Evolutionary conservation across 2,888 invertebrate genomes (phyloP), one percentile per base, ranked within the genome.

Genomic region (Torymus auratus): DNA sequence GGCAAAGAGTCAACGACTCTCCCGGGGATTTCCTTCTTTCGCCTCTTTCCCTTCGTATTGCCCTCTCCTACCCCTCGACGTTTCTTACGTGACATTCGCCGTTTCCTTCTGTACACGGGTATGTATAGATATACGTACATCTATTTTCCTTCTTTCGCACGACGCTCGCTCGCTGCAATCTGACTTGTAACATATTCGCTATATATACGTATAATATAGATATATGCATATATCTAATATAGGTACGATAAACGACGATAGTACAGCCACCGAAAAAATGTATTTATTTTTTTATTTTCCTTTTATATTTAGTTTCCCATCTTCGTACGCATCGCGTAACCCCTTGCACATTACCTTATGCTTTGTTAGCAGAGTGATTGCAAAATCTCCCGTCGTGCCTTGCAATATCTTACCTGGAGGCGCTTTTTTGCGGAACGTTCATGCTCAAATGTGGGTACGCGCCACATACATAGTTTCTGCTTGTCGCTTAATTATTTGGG

Each of bases 241-340:
- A 88, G 87, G 86, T 88, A 88, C 86, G 86, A 86, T 85, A 87
- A 87, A 88, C 87, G 86, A 86, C 86, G 85, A 88, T 86, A 88
- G 84, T 86, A 87, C 86, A 85, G 85, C 85, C 87, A 88, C 85
- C 84, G 85, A 86, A 83, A 83, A 78, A 76, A 85, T 80, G 80
- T 83, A 79, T 81, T 71, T 65, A 68, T 81, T 82, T 73, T 62
- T 67, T 70, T 17, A 60, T 68, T 71, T 52, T 64, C 20, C 11
- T 28, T 76, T 28, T 61, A 20, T 75, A 50, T 80, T 80, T 80
- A 41, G 41, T 60, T 67, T 75, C 50, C 71, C 79, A 70, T 78
- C 80, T 83, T 79, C 7, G 7, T 82, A 61, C 15, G 62, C n/a
- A 11, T 72, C 14, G n/a, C 53, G 53, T 53, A 50, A 15, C 55